Evolutionary conservation across 2,113 vertebrate species (phyloP), one percentile per base, ranked within the genome.

Genomic region (Ammodytes marinus): DNA sequence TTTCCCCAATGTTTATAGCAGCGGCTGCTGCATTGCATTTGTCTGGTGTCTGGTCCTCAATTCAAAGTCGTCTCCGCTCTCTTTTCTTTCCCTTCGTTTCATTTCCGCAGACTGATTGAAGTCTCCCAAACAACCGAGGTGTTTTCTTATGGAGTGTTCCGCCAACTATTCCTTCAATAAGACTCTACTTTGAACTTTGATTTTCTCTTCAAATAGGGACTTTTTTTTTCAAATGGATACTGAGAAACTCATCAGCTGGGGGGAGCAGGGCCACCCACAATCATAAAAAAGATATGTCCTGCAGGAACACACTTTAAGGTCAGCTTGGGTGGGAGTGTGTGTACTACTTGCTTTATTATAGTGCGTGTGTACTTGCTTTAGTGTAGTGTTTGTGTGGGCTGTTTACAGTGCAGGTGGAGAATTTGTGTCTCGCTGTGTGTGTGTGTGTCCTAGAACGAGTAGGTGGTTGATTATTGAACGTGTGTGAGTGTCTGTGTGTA

Each of bases 201-300:
- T 92, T 93, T 91, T 88, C 86, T 90, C 83, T 89, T 83, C 83
- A 92, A 91, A 90, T 84, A 61, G 80, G 46, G 69, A 17, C 6
- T 71, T 81, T 82, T 79, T 89, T 80, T 82, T 79, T 45, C 57
- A 85, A 91, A 85, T 71, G 15, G 66, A 88, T 88, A 90, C 88
- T 86, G 90, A 85, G 84, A 91, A 93, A 91, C 88, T 91, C 88
- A 92, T 94, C 91, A 94, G 85, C 85, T 87, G 79, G 50, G 77
- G 81, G 78, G n/a, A 91, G 80, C 79, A 75, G 80, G 86, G 82
- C 86, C 86, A 74, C 77, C 57, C n/a, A n/a, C n/a, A n/a, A 74
- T 88, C 89, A 85, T 93, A 90, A 91, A 92, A 90, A 88, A n/a
- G 91, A 93, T 92, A 90, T 80, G 91, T 84, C 86, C 85, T 90